phyloP scores from a whole-genome alignment of 23 tunicate species.

The Aplidium turbinatum region DNA sequence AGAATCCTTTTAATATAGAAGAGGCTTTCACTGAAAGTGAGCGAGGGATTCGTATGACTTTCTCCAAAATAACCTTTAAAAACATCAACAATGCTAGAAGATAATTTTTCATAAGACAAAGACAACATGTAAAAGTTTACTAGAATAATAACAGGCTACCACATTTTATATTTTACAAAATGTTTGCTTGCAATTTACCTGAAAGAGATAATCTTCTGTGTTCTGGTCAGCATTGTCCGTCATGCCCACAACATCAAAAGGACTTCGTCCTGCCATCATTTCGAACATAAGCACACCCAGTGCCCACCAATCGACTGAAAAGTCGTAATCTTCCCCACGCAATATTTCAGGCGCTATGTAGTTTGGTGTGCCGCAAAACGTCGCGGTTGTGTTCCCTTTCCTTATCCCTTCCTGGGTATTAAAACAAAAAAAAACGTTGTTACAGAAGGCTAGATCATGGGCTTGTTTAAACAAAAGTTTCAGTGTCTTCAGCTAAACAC shows the following conservation, averaged over 20 bases:
- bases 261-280: slow-evolving; percentile 99
- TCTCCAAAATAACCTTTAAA: slow-evolving; percentile 85
- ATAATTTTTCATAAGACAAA: neutral
- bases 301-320: slow-evolving; percentile 99
- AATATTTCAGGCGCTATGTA: slow-evolving; percentile 99
- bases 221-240: slow-evolving; percentile 86
- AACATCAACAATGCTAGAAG: neutral
- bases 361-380: slow-evolving; percentile 98
- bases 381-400: slow-evolving; percentile 75
- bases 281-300: slow-evolving; percentile 98
- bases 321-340: slow-evolving; percentile 90
- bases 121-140: neutral
- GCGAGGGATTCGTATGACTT: slow-evolving; percentile 95
- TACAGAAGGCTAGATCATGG: too few relatives aligned
- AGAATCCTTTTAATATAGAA: slow-evolving; percentile 88
- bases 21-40: slow-evolving; percentile 90
- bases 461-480: too few relatives aligned
- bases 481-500: too few relatives aligned
- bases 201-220: slow-evolving; percentile 93
- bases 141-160: too few relatives aligned
- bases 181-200: slow-evolving; percentile 35
- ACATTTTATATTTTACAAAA: too few relatives aligned
- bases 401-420: slow-evolving; percentile 81
- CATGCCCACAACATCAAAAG: slow-evolving; percentile 93
- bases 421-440: slow-evolving; percentile 5